These are phyloP conservation scores for Crocidura indochinensis DNA, from an alignment of 2,797 vertebrate species.

Conservation along the genomic window DNA sequence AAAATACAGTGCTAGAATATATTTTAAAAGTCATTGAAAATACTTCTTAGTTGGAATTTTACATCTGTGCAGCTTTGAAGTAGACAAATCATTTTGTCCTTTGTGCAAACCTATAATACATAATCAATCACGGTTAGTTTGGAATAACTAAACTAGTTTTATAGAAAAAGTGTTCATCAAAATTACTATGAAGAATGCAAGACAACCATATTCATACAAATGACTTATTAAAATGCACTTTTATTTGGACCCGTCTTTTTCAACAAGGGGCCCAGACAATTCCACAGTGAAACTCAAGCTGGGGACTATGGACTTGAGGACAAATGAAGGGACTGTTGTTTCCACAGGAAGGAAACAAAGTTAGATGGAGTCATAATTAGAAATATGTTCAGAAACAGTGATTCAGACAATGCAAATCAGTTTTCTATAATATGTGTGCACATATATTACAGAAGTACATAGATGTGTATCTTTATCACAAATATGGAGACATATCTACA, in stretches of 20 bases:
- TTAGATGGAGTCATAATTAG: neutral
- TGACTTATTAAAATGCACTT: constrained; percentile 8
- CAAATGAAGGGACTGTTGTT: neutral
- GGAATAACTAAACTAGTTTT: constrained; percentile 54
- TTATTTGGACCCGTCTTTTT: too few species aligned
- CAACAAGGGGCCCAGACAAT: too few species aligned
- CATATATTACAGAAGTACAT: neutral
- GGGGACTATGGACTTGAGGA: too few species aligned
- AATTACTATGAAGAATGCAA: constrained; percentile 28
- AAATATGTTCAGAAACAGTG: neutral
- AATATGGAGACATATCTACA: neutral
- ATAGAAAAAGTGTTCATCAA: neutral
- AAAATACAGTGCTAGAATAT: neutral
- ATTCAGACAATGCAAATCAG: neutral
- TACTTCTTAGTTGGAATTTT: constrained; percentile 67
- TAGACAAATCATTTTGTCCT: constrained; percentile 20
- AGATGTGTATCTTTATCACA: neutral
- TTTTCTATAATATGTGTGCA: neutral
- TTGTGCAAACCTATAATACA: constrained; percentile 21
- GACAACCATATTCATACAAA: neutral
- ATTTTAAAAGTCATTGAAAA: neutral
- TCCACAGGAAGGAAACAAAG: too few species aligned
- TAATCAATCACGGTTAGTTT: constrained; percentile 37
- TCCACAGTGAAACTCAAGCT: too few species aligned
- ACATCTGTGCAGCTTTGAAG: constrained; percentile 32